Evolutionary conservation across 1,140 invertebrate species (phyloP), one percentile per base, ranked within the genome.

Genomic region (Pogonognathellus flavescens): DNA sequence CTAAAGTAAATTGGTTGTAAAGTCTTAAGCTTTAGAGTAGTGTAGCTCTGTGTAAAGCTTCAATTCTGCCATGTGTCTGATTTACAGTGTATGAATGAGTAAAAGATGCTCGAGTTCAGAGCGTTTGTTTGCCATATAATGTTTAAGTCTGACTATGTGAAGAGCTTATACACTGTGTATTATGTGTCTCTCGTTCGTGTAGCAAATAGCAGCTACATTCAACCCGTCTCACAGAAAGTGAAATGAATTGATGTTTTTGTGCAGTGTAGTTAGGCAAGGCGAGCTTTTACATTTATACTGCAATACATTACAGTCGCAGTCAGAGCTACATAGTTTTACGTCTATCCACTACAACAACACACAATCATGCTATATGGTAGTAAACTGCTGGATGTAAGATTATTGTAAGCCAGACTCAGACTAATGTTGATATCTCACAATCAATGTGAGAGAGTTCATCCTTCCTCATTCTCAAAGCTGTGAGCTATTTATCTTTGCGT

Each of bases 211-310:
- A 41, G 31, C 31, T 41, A 41, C 31, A 41, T 41, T 41, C 18
- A 22, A 11, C 70, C 31, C 41, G 25, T 76, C 70, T n/a, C 31
- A 76, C 41, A 76, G 70, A 76, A 76, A 76, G 70, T 76, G 70
- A 76, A 76, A 76, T 76, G 70, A 76, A 76, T 76, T 76, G 70
- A 49, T 76, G 70, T 49, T 76, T 76, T 76, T 76, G 41, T 76
- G 7, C 13, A 76, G 70, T 76, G 41, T 50, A 50, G 70, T 76
- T 76, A 76, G 70, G 70, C 70, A 76, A 76, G 70, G 70, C 70
- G 41, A 76, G 70, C 70, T 76, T 76, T 76, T 76, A 76, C 70
- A 66, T 66, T 76, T 76, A 72, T 41, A 16, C 70, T 49, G 41
- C 70, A 49, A 49, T 76, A 31, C 41, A n/a, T 16, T n/a, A 50